Base-by-base conservation (phyloP, 2,888 invertebrate species). In the Protonemura montana region DNA sequence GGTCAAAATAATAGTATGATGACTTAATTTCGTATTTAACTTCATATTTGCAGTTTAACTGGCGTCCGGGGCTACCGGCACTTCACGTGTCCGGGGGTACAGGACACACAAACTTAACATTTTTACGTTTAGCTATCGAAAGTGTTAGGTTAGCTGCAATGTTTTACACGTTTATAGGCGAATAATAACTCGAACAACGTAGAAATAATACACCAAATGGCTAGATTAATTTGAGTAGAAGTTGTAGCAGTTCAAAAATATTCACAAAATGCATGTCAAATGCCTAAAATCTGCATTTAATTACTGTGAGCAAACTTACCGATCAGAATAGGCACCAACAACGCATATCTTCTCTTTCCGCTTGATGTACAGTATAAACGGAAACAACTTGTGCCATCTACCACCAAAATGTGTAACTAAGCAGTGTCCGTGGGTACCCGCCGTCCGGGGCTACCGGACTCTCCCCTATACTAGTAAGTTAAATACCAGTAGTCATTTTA, bases 391-490 rank as follows among this genome's bases (percentile, higher is more conserved):
- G 27, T 26, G 80, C n/a, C 25, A 80, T 26, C 80, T 80, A 80
- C 27, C 80, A 28, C 26, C 80, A 16, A 80, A 13, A 26, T 13
- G 16, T 28, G 2, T 26, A 80, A 80, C 26, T 26, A 80, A 80
- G 80, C 3, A 3, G 80, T 80, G 80, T 80, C 80, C 80, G 16
- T 26, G 25, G 25, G 26, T 80, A 80, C 80, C 80, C 26, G 27
- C 80, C 27, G 80, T 80, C 27, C 80, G 80, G 16, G 80, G 80
- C 26, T 80, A 80, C 80, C 16, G 27, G 80, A 80, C 27, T 80
- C 28, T 26, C 77, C 77, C 77, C 77, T 77, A 77, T 77, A 77
- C n/a, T n/a, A n/a, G n/a, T n/a, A n/a, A n/a, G n/a, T n/a, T n/a
- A n/a, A n/a, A n/a, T n/a, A n/a, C n/a, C n/a, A n/a, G n/a, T n/a